A percentile compares a stretch with the other conserved stretches of the same genome.
Conservation (phyloP, 2,797 vertebrate genomes). For the Helarctos malayanus region DNA sequence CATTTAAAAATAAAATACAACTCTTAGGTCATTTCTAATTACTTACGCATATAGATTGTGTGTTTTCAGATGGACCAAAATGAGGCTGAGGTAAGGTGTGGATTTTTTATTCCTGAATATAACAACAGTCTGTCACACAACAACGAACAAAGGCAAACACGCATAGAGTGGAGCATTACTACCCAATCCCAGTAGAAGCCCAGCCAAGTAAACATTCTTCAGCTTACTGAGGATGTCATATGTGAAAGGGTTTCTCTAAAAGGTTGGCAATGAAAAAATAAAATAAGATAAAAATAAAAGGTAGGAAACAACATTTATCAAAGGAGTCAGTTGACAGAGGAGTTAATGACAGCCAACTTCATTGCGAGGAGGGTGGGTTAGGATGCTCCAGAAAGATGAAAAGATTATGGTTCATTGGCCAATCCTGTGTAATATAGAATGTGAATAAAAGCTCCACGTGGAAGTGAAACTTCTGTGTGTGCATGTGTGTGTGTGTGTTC, state of each 20-base stretch:
- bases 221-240: background rate
- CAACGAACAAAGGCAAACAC: slow-evolving; percentile 47
- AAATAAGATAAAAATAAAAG: background rate
- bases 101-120: background rate
- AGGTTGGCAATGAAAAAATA: background rate
- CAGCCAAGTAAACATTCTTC: background rate
- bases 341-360: slow-evolving; percentile 23
- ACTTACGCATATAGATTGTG: background rate
- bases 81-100: background rate
- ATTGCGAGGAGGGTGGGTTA: background rate
- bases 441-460: background rate
- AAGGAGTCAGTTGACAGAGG: background rate
- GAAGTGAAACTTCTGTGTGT: background rate
- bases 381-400: background rate
- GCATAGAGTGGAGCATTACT: background rate
- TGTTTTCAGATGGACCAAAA: background rate
- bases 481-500: background rate
- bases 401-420: background rate
- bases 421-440: background rate
- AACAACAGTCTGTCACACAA: background rate
- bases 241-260: slow-evolving; percentile 5
- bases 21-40: background rate
- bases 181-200: background rate
- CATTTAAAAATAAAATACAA: slow-evolving; percentile 1
- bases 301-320: slow-evolving; percentile 32